These are phyloP conservation scores for Eledona agricola DNA, from an alignment of 2,888 invertebrate genomes.

Conservation along the genomic window DNA sequence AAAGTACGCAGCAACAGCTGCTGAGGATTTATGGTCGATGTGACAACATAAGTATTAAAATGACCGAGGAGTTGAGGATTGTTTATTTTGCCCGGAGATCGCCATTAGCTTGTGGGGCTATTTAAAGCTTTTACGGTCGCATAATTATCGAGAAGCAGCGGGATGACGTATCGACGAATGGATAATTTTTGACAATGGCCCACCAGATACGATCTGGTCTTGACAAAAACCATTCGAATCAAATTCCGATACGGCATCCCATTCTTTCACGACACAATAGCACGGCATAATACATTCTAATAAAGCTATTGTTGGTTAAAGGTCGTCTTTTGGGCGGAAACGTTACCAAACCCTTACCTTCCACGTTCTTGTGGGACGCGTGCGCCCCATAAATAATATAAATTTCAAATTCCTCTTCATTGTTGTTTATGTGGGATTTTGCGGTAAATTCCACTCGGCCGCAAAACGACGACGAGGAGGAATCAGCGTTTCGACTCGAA, in stretches of 20 bases:
- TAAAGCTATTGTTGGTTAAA: conserved; percentile 27
- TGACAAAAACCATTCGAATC: conserved; percentile 30
- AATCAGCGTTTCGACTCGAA: conserved; percentile 13
- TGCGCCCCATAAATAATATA: conserved; percentile 26
- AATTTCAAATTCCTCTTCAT: conserved; percentile 21
- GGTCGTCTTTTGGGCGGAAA: conserved; percentile 20
- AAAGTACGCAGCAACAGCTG: too few relatives aligned
- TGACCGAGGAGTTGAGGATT: too few relatives aligned
- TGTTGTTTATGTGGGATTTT: conserved; percentile 26
- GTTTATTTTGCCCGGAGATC: conserved; percentile 8
- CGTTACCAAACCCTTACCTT: conserved; percentile 24
- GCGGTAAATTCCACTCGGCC: conserved; percentile 17
- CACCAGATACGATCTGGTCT: conserved; percentile 26
- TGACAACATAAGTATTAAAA: too few relatives aligned
- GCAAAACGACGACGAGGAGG: conserved; percentile 10
- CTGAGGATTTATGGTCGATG: too few relatives aligned
- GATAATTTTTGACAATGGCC: conserved; percentile 27
- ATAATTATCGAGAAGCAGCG: conserved; percentile 22
- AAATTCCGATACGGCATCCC: conserved; percentile 31
- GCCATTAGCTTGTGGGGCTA: conserved; percentile 9
- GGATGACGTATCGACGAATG: conserved; percentile 26
- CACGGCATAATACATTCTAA: conserved; percentile 27
- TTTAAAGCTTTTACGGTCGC: conserved; percentile 16
- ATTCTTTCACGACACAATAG: conserved; percentile 26
- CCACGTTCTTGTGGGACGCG: conserved; percentile 15